These are phyloP conservation scores for Odocoileus hemionus DNA, from an alignment of 2,113 vertebrate species.

Conservation along the genomic window DNA sequence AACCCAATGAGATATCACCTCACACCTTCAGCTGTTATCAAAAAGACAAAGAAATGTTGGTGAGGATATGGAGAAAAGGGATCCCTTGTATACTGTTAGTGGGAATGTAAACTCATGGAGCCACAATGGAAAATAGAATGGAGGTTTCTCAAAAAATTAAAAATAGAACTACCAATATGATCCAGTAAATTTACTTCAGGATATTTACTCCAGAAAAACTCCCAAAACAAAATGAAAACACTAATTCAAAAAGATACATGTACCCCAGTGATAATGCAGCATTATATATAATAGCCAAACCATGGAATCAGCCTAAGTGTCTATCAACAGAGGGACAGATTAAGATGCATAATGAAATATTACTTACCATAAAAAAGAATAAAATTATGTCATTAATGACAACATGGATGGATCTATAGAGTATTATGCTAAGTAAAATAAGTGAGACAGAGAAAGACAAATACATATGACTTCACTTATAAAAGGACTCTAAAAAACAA, in stretches of 20 bases:
- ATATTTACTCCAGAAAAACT: neutral
- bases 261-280: neutral
- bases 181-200: neutral
- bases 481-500: neutral
- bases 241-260: neutral
- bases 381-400: neutral
- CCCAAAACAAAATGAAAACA: neutral
- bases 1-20: neutral
- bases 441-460: neutral
- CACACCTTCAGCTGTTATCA: neutral
- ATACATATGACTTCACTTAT: neutral
- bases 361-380: neutral
- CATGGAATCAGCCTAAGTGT: neutral
- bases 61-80: neutral
- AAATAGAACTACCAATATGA: neutral
- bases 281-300: neutral
- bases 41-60: neutral
- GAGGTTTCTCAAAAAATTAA: neutral
- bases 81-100: neutral
- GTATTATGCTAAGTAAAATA: neutral
- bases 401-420: neutral
- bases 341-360: neutral
- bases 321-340: neutral
- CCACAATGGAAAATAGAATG: neutral
- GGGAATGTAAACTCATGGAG: neutral